Conservation (phyloP, 2,888 invertebrate genomes). For the Xylota segnis region DNA sequence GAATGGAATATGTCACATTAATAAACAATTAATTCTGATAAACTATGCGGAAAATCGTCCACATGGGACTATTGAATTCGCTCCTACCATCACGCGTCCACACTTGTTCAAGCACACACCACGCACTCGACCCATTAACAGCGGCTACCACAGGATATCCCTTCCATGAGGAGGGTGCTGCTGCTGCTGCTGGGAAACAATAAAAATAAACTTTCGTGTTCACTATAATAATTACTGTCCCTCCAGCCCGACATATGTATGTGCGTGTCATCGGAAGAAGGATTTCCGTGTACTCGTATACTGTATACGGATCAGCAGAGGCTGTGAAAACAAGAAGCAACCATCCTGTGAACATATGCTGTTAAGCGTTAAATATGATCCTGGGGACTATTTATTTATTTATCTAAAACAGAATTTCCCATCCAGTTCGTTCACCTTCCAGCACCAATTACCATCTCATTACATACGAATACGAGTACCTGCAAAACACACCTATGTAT, state of each 20-base stretch:
- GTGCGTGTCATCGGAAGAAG: slow-evolving; percentile 67
- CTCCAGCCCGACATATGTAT: slow-evolving; percentile 5
- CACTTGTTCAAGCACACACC: slow-evolving; percentile 14
- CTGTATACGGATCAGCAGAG: slow-evolving; percentile 11
- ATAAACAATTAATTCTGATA: slow-evolving; percentile 62
- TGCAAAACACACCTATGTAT: slow-evolving; percentile 4
- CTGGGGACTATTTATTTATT: slow-evolving; percentile 19
- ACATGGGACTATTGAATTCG: slow-evolving; percentile 36
- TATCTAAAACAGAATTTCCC: slow-evolving; percentile 20
- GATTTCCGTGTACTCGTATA: slow-evolving; percentile 62
- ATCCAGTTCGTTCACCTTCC: slow-evolving; percentile 30
- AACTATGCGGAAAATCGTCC: slow-evolving; percentile 49
- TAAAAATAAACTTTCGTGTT: slow-evolving; percentile 62
- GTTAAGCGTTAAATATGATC: slow-evolving; percentile 29
- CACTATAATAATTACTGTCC: slow-evolving; percentile 25
- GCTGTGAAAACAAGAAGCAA: background rate
- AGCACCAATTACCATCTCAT: slow-evolving; percentile 53
- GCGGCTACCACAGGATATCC: slow-evolving; percentile 24
- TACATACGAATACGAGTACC: no score
- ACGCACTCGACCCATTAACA: background rate
- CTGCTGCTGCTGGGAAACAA: slow-evolving; percentile 30
- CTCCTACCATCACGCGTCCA: slow-evolving; percentile 17
- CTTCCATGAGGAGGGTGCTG: background rate
- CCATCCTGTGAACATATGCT: slow-evolving; percentile 52
- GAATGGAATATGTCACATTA: slow-evolving; percentile 50